These are phyloP conservation scores for Sphaerophoria rueppellii DNA, from an alignment of 2,888 invertebrate species.

Conservation along the genomic window DNA sequence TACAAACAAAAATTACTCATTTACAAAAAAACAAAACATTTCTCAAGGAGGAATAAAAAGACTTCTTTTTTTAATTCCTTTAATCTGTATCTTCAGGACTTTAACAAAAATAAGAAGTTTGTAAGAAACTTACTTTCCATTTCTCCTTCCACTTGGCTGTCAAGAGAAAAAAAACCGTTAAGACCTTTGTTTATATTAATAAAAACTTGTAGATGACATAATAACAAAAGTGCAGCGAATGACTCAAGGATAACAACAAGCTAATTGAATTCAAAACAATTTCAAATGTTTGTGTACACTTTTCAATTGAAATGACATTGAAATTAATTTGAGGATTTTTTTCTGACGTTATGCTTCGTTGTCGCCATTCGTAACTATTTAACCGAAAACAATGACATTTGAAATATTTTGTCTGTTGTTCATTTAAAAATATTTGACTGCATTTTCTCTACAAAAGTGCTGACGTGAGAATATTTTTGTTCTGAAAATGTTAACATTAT, in stretches of 20 bases:
- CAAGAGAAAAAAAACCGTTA: not conserved
- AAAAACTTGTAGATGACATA: constrained; percentile 50
- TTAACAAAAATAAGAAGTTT: not conserved
- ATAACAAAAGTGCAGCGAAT: constrained; percentile 35
- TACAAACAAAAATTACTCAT: too few species aligned
- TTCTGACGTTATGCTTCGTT: constrained; percentile 7
- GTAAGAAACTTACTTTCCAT: constrained; percentile 1
- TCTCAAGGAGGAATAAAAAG: constrained; percentile 4
- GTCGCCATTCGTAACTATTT: not conserved
- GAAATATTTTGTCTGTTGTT: not conserved
- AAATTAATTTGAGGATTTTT: constrained; percentile 23
- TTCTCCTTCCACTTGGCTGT: constrained; percentile 45
- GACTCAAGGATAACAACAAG: constrained; percentile 55
- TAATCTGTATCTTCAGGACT: too few species aligned
- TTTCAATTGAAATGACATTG: constrained; percentile 54
- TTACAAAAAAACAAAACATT: not conserved
- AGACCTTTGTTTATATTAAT: constrained; percentile 36
- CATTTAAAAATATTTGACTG: not conserved
- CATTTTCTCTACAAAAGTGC: not conserved
- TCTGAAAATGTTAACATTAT: not conserved
- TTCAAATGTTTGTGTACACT: not conserved
- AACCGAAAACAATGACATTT: not conserved
- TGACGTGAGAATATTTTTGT: not conserved
- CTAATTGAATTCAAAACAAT: constrained; percentile 51
- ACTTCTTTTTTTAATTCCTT: too few species aligned